Percentiles rank a stretch among this genome's conserved stretches.
Conservation (phyloP, 2,113 vertebrate genomes). For the Megaleporinus macrocephalus region DNA sequence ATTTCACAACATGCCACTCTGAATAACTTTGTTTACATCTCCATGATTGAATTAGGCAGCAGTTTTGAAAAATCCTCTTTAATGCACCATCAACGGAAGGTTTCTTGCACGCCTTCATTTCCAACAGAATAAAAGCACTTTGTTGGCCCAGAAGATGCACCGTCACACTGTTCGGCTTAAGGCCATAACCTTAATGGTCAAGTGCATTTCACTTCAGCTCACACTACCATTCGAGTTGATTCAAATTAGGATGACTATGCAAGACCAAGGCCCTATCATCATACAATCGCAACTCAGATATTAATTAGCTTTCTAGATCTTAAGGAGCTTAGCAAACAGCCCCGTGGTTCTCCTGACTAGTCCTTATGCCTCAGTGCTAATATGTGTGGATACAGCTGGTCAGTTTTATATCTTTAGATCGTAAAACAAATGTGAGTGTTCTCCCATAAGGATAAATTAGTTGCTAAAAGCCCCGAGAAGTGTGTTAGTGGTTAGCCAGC, state of each 20-base stretch:
- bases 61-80: not conserved
- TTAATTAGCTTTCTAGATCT: conserved; percentile 30
- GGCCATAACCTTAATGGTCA: conserved; percentile 15
- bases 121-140: conserved; percentile 1
- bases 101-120: not conserved
- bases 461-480: not conserved
- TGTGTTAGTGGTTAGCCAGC: not conserved
- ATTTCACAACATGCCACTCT: too few species aligned
- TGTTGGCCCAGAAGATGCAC: conserved; percentile 3
- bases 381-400: not conserved
- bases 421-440: not conserved
- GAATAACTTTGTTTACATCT: too few species aligned
- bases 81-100: not conserved
- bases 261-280: conserved; percentile 10
- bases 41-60: too few species aligned
- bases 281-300: not conserved
- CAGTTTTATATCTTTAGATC: not conserved
- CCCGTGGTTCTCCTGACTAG: not conserved
- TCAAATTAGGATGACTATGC: conserved; percentile 15
- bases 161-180: conserved; percentile 4
- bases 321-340: not conserved
- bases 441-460: conserved; percentile 1
- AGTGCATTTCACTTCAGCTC: conserved; percentile 16
- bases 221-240: not conserved
- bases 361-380: not conserved